Conservation (phyloP, 1,140 invertebrate genomes). For the Drosophila nigromelanica region DNA sequence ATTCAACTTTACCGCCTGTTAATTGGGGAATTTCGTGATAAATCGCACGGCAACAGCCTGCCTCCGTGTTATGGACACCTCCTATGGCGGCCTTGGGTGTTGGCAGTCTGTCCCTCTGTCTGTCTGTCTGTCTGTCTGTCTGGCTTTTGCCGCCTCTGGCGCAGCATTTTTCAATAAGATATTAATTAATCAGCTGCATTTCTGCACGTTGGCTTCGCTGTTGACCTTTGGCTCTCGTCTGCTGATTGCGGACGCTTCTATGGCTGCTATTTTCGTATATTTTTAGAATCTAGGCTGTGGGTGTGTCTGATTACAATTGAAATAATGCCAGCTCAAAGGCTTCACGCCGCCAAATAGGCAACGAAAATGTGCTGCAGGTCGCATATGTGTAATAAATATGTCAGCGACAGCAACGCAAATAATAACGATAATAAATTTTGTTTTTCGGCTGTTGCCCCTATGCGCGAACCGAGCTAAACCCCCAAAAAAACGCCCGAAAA, state of each 20-base stretch:
- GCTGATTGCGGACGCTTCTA: conserved; percentile 41
- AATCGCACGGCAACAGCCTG: conserved; percentile 22
- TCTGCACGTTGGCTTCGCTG: conserved; percentile 17
- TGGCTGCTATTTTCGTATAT: conserved; percentile 44
- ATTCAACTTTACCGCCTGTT: conserved; percentile 44
- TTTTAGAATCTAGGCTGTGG: conserved; percentile 10
- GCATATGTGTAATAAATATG: conserved; percentile 46
- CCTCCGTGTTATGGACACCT: neutral
- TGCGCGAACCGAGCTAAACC: neutral
- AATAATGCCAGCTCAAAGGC: conserved; percentile 44
- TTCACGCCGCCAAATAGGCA: conserved; percentile 37
- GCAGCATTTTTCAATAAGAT: conserved; percentile 48
- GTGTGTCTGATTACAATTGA: conserved; percentile 33
- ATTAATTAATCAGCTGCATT: conserved; percentile 67
- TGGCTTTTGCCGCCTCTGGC: conserved; percentile 7
- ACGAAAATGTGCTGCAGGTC: conserved; percentile 24
- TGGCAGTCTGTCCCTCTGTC: no score
- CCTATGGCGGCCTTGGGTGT: neutral
- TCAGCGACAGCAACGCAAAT: conserved; percentile 46
- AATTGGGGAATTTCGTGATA: conserved; percentile 58
- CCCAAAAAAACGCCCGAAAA: conserved; percentile 40
- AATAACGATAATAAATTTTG: conserved; percentile 51
- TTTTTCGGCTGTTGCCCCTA: conserved; percentile 13
- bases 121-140: neutral
- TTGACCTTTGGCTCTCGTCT: conserved; percentile 51